These are phyloP conservation scores for Caradrina clavipalpis DNA, from an alignment of 2,888 invertebrate genomes.

Conservation along the genomic window DNA sequence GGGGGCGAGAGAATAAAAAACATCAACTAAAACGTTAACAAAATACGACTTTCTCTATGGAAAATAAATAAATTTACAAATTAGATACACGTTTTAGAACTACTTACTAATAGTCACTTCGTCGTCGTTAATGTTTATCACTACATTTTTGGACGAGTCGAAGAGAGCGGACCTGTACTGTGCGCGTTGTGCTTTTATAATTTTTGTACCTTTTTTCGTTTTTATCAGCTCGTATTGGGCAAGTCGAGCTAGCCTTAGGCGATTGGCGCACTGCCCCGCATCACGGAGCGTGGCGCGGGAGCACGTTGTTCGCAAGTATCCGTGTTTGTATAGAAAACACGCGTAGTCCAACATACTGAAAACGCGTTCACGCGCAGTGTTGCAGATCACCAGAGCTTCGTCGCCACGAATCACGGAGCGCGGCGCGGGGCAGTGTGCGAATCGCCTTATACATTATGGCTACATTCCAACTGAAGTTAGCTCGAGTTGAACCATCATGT, in stretches of 20 bases:
- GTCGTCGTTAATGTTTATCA: conserved; percentile 83
- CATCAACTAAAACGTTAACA: conserved; percentile 91
- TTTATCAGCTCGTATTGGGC: conserved; percentile 39
- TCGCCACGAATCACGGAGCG: no score
- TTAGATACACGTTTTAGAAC: conserved; percentile 89
- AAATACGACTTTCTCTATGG: conserved; percentile 91
- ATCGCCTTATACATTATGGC: no score
- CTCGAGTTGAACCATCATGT: no score
- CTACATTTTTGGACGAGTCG: conserved; percentile 79
- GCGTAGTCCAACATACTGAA: no score
- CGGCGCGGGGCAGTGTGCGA: no score
- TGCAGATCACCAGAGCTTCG: no score
- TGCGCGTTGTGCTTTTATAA: conserved; percentile 59
- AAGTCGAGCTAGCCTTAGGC: conserved; percentile 62
- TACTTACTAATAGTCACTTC: conserved; percentile 88
- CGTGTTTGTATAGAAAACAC: no score
- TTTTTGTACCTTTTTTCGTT: conserved; percentile 44
- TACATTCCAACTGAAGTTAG: no score
- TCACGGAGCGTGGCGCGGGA: no score
- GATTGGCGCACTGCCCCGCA: no score
- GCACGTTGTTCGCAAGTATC: no score
- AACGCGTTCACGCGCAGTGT: no score
- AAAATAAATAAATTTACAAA: conserved; percentile 91
- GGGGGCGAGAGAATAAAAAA: conserved; percentile 86
- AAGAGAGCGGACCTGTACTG: conserved; percentile 74